Conservation (phyloP, 2,797 vertebrate species). For the Sparus aurata region DNA sequence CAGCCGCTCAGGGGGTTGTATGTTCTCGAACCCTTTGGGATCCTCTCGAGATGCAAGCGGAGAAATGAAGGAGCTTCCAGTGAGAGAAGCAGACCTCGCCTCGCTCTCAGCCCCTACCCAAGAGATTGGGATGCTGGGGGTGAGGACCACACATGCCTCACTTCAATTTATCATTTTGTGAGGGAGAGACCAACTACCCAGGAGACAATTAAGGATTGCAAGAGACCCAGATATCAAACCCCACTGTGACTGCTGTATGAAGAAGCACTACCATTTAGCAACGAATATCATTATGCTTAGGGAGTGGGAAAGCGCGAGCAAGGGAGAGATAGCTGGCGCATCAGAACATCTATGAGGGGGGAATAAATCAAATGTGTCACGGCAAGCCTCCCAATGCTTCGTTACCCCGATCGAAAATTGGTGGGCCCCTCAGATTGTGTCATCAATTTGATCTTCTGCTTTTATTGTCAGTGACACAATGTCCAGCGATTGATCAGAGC, state of each 20-base stretch:
- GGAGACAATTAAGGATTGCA: conserved; percentile 85
- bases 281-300: conserved; percentile 81
- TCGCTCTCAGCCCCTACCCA: conserved; percentile 76
- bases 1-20: conserved; percentile 68
- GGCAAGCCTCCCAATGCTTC: conserved; percentile 69
- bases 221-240: conserved; percentile 87
- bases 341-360: conserved; percentile 79
- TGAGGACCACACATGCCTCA: conserved; percentile 84
- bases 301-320: conserved; percentile 54
- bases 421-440: conserved; percentile 71
- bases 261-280: conserved; percentile 83
- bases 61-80: conserved; percentile 74
- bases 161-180: conserved; percentile 86
- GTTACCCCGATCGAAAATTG: conserved; percentile 79
- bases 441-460: conserved; percentile 86
- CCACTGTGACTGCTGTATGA: conserved; percentile 77
- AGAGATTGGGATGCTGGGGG: conserved; percentile 79
- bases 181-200: conserved; percentile 80
- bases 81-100: conserved; percentile 74
- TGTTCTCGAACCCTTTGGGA: conserved; percentile 75
- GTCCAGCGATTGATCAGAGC: conserved; percentile 82
- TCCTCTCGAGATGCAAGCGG: conserved; percentile 62
- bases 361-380: conserved; percentile 85
- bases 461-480: conserved; percentile 85
- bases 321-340: conserved; percentile 75